Conservation (phyloP, 2,888 invertebrate genomes). For the Drosophila picticornis region DNA sequence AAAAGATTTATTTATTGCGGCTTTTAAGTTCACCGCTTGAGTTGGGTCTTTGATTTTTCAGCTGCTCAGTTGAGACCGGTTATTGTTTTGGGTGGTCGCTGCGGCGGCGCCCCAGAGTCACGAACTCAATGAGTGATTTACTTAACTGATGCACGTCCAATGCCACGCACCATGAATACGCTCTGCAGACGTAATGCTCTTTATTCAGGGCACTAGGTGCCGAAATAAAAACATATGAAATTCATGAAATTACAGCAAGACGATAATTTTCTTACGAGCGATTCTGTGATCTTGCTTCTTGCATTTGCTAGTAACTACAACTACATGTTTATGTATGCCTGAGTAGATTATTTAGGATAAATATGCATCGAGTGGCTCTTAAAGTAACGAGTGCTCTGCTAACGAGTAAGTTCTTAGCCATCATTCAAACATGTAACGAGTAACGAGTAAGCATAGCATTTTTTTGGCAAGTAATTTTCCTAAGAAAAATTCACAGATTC, state of each 20-base stretch:
- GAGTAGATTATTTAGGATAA: not conserved
- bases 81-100: slow-evolving; percentile 29
- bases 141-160: slow-evolving; percentile 65
- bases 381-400: not conserved
- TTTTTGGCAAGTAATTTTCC: not conserved
- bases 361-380: not conserved
- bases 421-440: not conserved
- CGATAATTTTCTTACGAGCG: not conserved
- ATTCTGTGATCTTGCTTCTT: not conserved
- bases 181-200: slow-evolving; percentile 15
- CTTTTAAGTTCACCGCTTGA: slow-evolving; percentile 66
- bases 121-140: slow-evolving; percentile 61
- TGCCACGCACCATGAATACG: slow-evolving; percentile 49
- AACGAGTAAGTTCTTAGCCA: not conserved
- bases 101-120: slow-evolving; percentile 32
- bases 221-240: slow-evolving; percentile 10
- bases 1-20: slow-evolving; percentile 80
- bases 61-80: slow-evolving; percentile 19
- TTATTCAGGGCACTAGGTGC: slow-evolving; percentile 1
- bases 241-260: not conserved
- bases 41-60: slow-evolving; percentile 56
- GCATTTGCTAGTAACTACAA: not conserved
- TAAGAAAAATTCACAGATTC: not conserved
- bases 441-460: too few relatives aligned
- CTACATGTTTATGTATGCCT: not conserved